Percentiles rank a stretch among this genome's conserved stretches.
Evolutionary conservation across 2,113 vertebrate species (phyloP).

Genomic region (Hippoglossus stenolepis): DNA sequence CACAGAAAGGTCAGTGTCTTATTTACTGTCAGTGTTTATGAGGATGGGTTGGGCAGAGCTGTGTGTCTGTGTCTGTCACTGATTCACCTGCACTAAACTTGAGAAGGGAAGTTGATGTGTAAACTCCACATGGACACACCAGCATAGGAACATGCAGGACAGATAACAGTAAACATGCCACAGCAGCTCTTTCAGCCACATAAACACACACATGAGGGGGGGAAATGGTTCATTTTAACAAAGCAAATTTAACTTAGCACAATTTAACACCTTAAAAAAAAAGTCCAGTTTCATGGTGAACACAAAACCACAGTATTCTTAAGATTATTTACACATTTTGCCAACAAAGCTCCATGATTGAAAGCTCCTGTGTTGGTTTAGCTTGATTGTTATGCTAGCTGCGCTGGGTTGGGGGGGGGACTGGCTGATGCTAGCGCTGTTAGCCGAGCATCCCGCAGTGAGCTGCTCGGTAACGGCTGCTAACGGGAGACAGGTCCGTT

Average conservation of each 20-base stretch:
- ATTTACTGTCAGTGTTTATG: not conserved
- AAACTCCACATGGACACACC: not conserved
- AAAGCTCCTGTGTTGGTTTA: not conserved
- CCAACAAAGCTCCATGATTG: not conserved
- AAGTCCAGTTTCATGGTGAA: not conserved
- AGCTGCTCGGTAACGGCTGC: conserved; percentile 7
- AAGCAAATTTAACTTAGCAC: too few species aligned
- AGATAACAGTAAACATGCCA: not conserved
- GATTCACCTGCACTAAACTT: not conserved
- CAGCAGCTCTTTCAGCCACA: not conserved
- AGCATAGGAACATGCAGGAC: not conserved
- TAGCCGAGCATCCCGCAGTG: conserved; percentile 49
- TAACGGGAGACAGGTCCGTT: conserved; percentile 9
- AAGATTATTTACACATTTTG: not conserved
- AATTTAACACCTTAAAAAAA: not conserved
- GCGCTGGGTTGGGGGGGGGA: not conserved
- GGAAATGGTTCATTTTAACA: too few species aligned
- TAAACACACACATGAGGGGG: not conserved
- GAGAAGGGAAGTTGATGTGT: not conserved
- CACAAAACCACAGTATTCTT: not conserved
- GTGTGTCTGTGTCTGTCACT: not conserved
- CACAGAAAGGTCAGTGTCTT: not conserved
- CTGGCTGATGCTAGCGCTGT: conserved; percentile 46
- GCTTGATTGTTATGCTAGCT: not conserved
- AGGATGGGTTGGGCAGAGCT: not conserved